A percentile compares a stretch with the other conserved stretches of the same genome.
Evolutionary conservation across 2,113 vertebrate genomes (phyloP).

Genomic region (Cyprinodon brontotheroides): DNA sequence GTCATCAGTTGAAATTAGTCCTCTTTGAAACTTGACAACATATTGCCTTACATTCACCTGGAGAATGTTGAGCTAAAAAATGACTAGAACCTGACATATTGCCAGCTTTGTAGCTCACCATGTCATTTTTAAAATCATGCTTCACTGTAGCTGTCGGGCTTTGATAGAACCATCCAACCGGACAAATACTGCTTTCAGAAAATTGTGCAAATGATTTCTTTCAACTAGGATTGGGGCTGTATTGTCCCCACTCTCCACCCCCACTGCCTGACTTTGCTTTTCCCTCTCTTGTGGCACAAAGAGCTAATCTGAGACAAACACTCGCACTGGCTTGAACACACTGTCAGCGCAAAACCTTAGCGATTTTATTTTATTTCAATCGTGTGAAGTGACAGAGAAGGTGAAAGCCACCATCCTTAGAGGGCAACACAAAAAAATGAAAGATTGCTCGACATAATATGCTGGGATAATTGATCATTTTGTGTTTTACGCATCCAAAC

Average conservation of each 20-base stretch:
- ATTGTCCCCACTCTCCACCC: slow-evolving; percentile 39
- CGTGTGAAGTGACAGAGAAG: slow-evolving; percentile 45
- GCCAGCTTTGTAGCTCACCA: slow-evolving; percentile 50
- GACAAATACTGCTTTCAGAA: slow-evolving; percentile 71
- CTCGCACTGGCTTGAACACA: slow-evolving; percentile 53
- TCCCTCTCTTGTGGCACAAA: slow-evolving; percentile 50
- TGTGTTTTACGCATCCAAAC: slow-evolving; percentile 37
- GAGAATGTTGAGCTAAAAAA: slow-evolving; percentile 66
- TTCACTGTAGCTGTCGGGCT: slow-evolving; percentile 52
- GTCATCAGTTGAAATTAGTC: slow-evolving; percentile 58
- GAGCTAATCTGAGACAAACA: slow-evolving; percentile 73
- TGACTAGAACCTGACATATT: slow-evolving; percentile 60
- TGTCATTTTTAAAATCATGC: slow-evolving; percentile 64
- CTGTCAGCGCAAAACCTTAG: slow-evolving; percentile 53
- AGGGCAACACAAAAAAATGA: slow-evolving; percentile 44
- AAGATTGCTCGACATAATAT: slow-evolving; percentile 41
- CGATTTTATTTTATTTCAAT: slow-evolving; percentile 65
- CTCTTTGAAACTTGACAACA: slow-evolving; percentile 58
- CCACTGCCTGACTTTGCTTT: slow-evolving; percentile 24
- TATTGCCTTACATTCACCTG: slow-evolving; percentile 72
- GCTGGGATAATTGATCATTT: slow-evolving; percentile 59
- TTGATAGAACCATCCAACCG: slow-evolving; percentile 67
- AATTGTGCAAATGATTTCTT: slow-evolving; percentile 70
- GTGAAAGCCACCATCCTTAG: slow-evolving; percentile 50
- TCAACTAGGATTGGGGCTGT: slow-evolving; percentile 61